Conservation (phyloP, 2,113 vertebrate genomes). For the Pteropus alecto region DNA sequence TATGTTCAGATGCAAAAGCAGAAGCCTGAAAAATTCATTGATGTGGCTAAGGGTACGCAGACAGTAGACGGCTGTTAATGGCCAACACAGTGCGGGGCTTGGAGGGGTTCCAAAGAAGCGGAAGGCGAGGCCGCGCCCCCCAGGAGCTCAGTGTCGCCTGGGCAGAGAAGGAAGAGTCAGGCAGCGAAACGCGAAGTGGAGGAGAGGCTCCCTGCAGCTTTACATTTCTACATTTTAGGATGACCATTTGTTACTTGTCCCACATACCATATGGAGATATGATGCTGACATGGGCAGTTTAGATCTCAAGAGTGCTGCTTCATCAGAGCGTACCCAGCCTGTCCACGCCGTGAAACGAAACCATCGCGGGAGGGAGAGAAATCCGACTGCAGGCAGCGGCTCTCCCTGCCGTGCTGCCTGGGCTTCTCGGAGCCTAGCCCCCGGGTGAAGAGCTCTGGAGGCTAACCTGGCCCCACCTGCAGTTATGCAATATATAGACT, state of each 20-base stretch:
- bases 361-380: neutral
- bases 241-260: neutral
- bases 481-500: neutral
- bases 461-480: neutral
- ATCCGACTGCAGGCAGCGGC: neutral
- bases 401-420: fast-evolving
- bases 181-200: neutral
- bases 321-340: fast-evolving
- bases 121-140: fast-evolving
- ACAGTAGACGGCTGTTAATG: fast-evolving
- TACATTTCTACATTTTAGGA: neutral
- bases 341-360: neutral
- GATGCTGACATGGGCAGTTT: fast-evolving
- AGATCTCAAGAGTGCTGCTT: neutral
- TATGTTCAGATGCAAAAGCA: neutral
- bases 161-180: neutral
- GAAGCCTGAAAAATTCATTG: neutral
- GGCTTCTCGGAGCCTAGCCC: neutral
- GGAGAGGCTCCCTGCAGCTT: neutral
- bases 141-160: neutral
- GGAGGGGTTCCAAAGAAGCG: neutral
- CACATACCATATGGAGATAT: neutral
- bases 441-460: neutral
- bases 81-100: too few species aligned
- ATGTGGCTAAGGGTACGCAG: fast-evolving